Percentiles rank a stretch among this genome's conserved stretches.
Evolutionary conservation across 2,888 invertebrate genomes (phyloP).

Genomic region (Hipparchia semele): DNA sequence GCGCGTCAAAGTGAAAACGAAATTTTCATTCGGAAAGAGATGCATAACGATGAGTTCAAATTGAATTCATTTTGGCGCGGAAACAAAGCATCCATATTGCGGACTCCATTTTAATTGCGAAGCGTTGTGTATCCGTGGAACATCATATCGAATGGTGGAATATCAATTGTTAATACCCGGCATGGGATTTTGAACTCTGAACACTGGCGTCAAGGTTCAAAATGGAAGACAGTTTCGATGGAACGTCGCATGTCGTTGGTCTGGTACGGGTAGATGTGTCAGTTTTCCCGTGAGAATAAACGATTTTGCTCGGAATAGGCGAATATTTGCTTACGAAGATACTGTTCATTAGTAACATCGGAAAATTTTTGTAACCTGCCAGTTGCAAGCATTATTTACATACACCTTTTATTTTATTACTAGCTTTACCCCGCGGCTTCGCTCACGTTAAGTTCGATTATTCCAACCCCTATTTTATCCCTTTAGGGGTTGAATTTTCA

Average conservation of each 20-base stretch:
- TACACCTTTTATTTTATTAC: too few relatives aligned
- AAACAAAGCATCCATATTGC: constrained; percentile 40
- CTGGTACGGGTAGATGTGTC: constrained; percentile 29
- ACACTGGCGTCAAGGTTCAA: constrained; percentile 17
- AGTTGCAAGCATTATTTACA: too few relatives aligned
- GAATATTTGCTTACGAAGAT: constrained; percentile 39
- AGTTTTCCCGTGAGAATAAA: constrained; percentile 34
- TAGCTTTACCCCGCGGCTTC: too few relatives aligned
- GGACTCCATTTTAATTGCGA: constrained; percentile 43
- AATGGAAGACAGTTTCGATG: constrained; percentile 22
- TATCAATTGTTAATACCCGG: constrained; percentile 27
- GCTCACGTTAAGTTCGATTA: too few relatives aligned
- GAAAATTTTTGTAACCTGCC: background rate
- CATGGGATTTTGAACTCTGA: constrained; percentile 26
- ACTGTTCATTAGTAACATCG: constrained; percentile 12
- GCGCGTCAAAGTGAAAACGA: constrained; percentile 27
- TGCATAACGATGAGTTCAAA: constrained; percentile 50
- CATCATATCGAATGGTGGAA: constrained; percentile 39
- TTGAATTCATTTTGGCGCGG: constrained; percentile 40
- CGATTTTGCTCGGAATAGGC: constrained; percentile 37
- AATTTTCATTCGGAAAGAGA: constrained; percentile 47
- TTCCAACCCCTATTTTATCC: too few relatives aligned
- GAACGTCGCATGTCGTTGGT: constrained; percentile 19
- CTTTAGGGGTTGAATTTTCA: too few relatives aligned
- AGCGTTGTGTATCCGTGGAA: constrained; percentile 36